phyloP scores from a whole-genome alignment of 2,888 invertebrate genomes.

The Hypena proboscidalis region DNA sequence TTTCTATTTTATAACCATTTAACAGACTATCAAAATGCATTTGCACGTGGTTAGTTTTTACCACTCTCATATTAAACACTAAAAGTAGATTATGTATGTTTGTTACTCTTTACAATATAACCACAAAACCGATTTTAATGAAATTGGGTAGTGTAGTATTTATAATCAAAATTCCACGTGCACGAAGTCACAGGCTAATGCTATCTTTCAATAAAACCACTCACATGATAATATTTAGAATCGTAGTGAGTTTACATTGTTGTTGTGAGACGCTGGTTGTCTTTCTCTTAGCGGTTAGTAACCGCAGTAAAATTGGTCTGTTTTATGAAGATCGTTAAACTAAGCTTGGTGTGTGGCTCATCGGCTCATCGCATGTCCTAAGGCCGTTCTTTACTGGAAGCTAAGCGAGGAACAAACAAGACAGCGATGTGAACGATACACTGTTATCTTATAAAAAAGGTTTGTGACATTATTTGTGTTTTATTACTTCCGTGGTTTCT shows the following conservation, averaged over 20 bases:
- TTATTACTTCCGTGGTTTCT: conserved; percentile 11
- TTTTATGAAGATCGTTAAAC: conserved; percentile 74
- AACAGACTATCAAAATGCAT: too few relatives aligned
- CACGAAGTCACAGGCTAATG: too few relatives aligned
- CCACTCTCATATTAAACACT: too few relatives aligned
- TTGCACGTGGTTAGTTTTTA: too few relatives aligned
- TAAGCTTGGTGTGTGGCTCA: conserved; percentile 61
- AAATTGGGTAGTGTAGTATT: too few relatives aligned
- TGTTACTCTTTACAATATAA: too few relatives aligned
- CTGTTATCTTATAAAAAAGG: conserved; percentile 11
- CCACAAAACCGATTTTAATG: too few relatives aligned
- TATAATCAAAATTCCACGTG: too few relatives aligned
- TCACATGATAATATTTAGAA: conserved; percentile 5
- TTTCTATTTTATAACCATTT: too few relatives aligned
- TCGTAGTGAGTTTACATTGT: conserved; percentile 32
- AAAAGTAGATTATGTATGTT: too few relatives aligned
- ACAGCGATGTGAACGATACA: conserved; percentile 18
- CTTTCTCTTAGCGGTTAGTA: conserved; percentile 41
- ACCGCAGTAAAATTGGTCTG: conserved; percentile 66
- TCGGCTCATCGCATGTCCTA: conserved; percentile 51
- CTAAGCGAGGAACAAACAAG: conserved; percentile 20
- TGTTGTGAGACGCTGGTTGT: conserved; percentile 19
- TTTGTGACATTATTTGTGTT: conserved; percentile 8
- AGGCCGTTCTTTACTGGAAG: conserved; percentile 15
- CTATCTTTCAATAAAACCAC: too few relatives aligned